Evolutionary conservation across 30 jellyfish, hydroid and myxozoan species (phyloP), one percentile per base, ranked within the genome.

Genomic region (Pseudorhiza aurosa): DNA sequence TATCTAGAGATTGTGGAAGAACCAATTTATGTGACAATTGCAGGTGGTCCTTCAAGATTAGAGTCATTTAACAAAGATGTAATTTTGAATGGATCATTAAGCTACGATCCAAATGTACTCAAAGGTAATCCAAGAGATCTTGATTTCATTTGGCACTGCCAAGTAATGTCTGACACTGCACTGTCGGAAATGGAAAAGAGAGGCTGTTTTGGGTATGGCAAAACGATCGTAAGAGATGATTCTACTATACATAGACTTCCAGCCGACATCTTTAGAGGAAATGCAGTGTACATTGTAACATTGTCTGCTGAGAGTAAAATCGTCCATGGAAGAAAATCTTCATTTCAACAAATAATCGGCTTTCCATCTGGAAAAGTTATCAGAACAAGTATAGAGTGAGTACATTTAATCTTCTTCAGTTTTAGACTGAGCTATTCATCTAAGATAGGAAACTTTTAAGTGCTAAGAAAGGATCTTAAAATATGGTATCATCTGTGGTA

Each of bases 171-270:
- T 12, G 90, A 75, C 19, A 29, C 64, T 6, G 11, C 64, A 53
- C 68, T 32, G 44, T 78, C 45, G 62, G 39, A 24, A n/a, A 62
- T 78, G 11, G 90, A 75, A 36, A 43, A n/a, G 7, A 82, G 90
- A 8, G 90, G 90, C 9, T 78, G 90, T 46, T 63, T 78, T 78
- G 90, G 90, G 3, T 51, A 62, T 44, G 90, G 90, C 19, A 64
- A 63, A 1, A 26, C 35, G 0, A 28, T 78, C 39, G 29, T 78
- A 18, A 82, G 64, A 55, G 15, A 49, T 28, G 17, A 63, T 29
- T 12, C 19, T 11, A 22, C 76, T 22, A 78, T 78, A 37, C 64
- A 82, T 82, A 78, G 50, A n/a, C 45, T 78, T 26, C 67, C 56
- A 8, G 82, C 81, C 1, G 29, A 63, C 39, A 15, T 29, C 5